Base-by-base conservation (phyloP, 2,113 vertebrate genomes). In the Sapajus apella region DNA sequence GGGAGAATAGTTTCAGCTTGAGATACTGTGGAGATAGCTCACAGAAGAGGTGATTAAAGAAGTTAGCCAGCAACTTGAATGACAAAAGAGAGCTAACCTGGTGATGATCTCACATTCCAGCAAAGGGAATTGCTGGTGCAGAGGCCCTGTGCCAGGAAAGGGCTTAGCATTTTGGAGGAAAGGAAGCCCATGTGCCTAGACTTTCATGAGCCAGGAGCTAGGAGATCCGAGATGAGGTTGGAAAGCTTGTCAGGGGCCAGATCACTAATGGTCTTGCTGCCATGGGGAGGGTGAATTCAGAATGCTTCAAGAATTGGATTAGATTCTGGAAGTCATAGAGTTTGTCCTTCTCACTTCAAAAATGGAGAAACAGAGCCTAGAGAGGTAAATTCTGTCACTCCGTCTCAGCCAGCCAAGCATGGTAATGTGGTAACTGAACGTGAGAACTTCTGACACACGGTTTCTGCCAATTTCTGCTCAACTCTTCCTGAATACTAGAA, bases 21-120 rank as follows among this genome's bases (percentile, higher is more conserved):
- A 91, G 40, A 55, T 79, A 5, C 11, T 35, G 9, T 35, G 8
- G 76, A 11, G 12, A 89, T 8, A 80, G 30, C 61, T 96, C 13
- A n/a, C 16, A 20, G 21, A 92, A 94, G 70, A 90, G n/a, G 25
- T 47, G 32, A 92, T 30, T 50, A 30, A 94, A 92, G 55, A 92
- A 10, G 25, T 70, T 13, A 89, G 61, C 16, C n/a, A 61, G 37
- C 61, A 47, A 56, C 35, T 47, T 83, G 40, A 55, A 56, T 45
- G 80, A 64, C 4, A 86, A 56, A 52, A 75, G 52, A 86, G 35
- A 93, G 50, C 9, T 50, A 91, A 52, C 1, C 10, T 32, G 52
- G 25, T 35, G 25, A 30, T 85, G 27, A 58, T 58, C 2, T 5
- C 58, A 8, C 9, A 77, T 85, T 58, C 35, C 2, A 14, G 13